Percentiles rank a stretch among this genome's conserved stretches.
These are phyloP conservation scores for Enteromius treurensis DNA, from an alignment of 2,797 vertebrate genomes.

Conservation along the genomic window DNA sequence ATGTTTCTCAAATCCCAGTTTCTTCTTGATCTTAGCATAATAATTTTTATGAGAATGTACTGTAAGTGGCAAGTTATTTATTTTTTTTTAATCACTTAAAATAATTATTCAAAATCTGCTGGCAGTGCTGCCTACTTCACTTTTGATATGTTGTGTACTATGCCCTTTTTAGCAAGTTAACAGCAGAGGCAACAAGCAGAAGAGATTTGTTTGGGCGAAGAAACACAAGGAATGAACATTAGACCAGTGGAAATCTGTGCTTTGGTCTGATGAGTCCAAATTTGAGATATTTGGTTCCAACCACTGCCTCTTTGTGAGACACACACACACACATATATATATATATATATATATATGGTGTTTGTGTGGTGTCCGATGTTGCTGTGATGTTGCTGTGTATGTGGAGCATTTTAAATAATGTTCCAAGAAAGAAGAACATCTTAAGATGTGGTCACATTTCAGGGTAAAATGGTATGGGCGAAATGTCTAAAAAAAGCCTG, in stretches of 20 bases:
- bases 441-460: neutral
- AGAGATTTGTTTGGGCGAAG: too few relatives aligned
- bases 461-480: too few relatives aligned
- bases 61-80: constrained; percentile 39
- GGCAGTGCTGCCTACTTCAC: constrained; percentile 26
- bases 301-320: too few relatives aligned
- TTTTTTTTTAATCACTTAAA: constrained; percentile 8
- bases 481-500: too few relatives aligned
- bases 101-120: constrained; percentile 55
- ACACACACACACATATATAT: too few relatives aligned
- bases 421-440: neutral
- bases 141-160: neutral
- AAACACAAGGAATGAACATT: too few relatives aligned
- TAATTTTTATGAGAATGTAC: neutral
- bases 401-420: neutral
- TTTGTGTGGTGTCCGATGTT: neutral
- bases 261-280: too few relatives aligned
- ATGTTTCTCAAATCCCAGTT: neutral
- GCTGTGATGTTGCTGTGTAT: neutral
- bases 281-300: too few relatives aligned
- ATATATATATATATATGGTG: neutral
- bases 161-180: neutral
- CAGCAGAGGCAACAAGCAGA: too few relatives aligned
- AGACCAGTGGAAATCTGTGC: too few relatives aligned
- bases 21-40: constrained; percentile 32